These are phyloP conservation scores for Zaprionus nigranus DNA, from an alignment of 1,140 invertebrate species.

Conservation along the genomic window DNA sequence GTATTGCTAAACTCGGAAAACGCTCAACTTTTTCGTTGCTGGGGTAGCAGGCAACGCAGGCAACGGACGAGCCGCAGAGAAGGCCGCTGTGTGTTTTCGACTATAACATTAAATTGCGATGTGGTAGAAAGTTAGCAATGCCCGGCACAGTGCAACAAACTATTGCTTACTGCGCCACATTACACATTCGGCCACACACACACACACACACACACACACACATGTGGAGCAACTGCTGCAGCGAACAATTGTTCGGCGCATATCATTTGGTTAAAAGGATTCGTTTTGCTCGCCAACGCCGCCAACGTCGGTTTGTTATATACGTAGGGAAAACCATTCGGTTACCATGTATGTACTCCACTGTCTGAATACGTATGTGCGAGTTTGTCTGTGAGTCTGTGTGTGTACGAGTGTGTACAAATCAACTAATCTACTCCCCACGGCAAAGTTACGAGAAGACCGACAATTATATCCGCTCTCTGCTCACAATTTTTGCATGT, in stretches of 20 bases:
- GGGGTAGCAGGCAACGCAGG: slow-evolving; percentile 3
- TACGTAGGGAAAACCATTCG: slow-evolving; percentile 21
- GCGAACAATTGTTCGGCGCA: slow-evolving; percentile 79
- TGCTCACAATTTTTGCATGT: slow-evolving; percentile 82
- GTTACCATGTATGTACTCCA: slow-evolving; percentile 10
- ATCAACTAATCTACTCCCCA: slow-evolving; percentile 83
- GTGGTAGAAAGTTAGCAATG: slow-evolving; percentile 80
- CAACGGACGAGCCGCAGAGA: slow-evolving; percentile 47
- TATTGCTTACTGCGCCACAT: slow-evolving; percentile 78
- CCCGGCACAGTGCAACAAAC: slow-evolving; percentile 61
- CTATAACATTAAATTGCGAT: slow-evolving; percentile 83
- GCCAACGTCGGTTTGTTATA: slow-evolving; percentile 48
- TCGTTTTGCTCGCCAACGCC: slow-evolving; percentile 65
- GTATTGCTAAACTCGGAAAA: slow-evolving; percentile 28
- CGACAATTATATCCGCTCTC: slow-evolving; percentile 82
- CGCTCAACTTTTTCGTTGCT: slow-evolving; percentile 27
- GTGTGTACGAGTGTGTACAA: slow-evolving; percentile 60
- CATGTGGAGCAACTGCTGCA: slow-evolving; percentile 51
- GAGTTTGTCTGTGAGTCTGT: slow-evolving; percentile 21
- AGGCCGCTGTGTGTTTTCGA: slow-evolving; percentile 79
- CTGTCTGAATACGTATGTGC: slow-evolving; percentile 7
- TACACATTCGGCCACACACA: slow-evolving; percentile 66
- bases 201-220: slow-evolving; percentile 18
- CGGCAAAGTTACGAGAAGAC: slow-evolving; percentile 82
- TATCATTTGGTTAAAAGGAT: slow-evolving; percentile 82